A percentile compares a stretch with the other conserved stretches of the same genome.
Evolutionary conservation across 2,888 invertebrate species (phyloP).

Genomic region (Pteria penguin): DNA sequence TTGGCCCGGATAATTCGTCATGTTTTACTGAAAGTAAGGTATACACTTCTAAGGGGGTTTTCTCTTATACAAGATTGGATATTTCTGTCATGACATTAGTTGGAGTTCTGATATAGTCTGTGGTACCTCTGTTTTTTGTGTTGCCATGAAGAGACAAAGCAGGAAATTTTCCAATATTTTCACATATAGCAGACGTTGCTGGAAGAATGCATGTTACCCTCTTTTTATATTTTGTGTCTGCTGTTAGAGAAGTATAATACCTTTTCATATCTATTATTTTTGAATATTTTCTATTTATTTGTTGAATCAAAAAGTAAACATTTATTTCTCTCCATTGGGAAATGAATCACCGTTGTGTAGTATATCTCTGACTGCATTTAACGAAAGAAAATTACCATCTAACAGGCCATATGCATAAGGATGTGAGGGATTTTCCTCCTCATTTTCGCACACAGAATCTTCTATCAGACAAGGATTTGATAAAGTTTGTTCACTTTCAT

Average conservation of each 20-base stretch:
- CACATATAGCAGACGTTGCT: background rate
- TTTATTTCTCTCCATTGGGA: too few relatives aligned
- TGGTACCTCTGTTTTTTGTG: background rate
- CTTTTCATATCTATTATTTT: background rate
- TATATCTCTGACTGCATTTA: too few relatives aligned
- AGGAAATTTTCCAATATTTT: conserved; percentile 1
- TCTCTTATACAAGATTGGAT: background rate
- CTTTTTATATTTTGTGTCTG: background rate
- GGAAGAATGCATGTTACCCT: background rate
- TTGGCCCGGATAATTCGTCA: background rate
- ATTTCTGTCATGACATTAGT: background rate
- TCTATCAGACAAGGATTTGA: too few relatives aligned
- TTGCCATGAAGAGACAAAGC: background rate
- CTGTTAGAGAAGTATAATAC: background rate
- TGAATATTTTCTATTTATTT: too few relatives aligned
- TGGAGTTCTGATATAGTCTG: background rate
- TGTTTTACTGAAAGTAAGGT: background rate
- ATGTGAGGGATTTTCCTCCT: too few relatives aligned
- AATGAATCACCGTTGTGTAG: too few relatives aligned
- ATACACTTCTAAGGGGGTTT: background rate
- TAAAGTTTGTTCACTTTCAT: too few relatives aligned
- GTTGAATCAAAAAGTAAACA: too few relatives aligned
- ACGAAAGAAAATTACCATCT: too few relatives aligned
- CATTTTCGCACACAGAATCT: too few relatives aligned
- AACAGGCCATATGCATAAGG: too few relatives aligned